Evolutionary conservation across 2,797 vertebrate genomes (phyloP), one percentile per base, ranked within the genome.

Genomic region (Tenualosa thibaudeaui): DNA sequence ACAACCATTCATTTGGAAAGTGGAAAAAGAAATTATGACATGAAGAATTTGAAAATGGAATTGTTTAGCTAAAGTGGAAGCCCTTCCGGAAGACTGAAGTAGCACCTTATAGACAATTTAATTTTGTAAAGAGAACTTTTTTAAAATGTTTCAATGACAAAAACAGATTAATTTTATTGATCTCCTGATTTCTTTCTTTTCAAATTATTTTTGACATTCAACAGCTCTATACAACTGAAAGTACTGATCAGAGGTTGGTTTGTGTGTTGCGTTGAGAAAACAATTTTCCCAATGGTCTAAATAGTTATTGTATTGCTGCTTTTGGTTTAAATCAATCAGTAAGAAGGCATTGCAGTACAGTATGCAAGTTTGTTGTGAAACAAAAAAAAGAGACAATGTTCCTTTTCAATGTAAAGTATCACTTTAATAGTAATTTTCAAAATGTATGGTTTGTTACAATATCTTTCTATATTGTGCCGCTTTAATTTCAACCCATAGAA

Each of bases 391-490:
- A 91, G 93, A 96, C 96, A 96, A 95, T 91, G 91, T 94, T 95
- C 93, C 91, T 94, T 94, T 93, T 92, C 91, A 91, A 96, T 97
- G 96, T 98, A 97, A 98, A 95, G 96, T 97, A 96, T 94, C 96
- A 93, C 95, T 97, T 97, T 97, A 78, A 95, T 97, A 97, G 96
- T 96, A 96, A 96, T 97, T 98, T 97, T 97, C 96, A 96, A 97
- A 96, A 96, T 95, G 96, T 97, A 97, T 97, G 96, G 96, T 98
- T 98, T 97, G 97, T 96, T 97, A 97, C 95, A 96, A 96, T 95
- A 95, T 96, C 96, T 97, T 97, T 97, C 95, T 96, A 96, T 96
- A 95, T 92, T 89, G 90, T 95, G 93, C 93, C 88, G 90, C 92
- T 94, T 93, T 93, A 83, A 85, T 92, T 95, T 94, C 92, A 94